Conservation (phyloP, 2,113 vertebrate genomes). For the Gymnobelideus leadbeateri region DNA sequence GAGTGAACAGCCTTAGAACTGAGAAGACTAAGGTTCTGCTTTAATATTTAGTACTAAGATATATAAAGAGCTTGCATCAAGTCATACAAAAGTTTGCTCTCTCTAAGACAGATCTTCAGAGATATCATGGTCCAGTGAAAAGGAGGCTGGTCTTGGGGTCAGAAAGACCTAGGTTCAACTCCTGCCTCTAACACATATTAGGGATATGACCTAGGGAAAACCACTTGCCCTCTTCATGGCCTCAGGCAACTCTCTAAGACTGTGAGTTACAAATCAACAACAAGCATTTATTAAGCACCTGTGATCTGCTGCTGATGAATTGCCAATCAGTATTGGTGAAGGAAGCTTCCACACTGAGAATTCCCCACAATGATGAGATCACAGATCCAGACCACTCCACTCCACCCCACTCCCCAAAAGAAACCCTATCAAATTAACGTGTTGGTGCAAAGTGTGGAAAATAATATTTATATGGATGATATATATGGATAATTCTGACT, state of each 20-base stretch:
- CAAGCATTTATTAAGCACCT: background rate
- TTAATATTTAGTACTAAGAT: background rate
- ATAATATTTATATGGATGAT: background rate
- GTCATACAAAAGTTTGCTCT: background rate
- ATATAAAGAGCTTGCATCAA: background rate
- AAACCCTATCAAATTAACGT: slow-evolving; percentile 25
- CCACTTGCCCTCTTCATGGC: background rate
- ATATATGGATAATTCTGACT: slow-evolving; percentile 46
- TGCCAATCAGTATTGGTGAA: background rate
- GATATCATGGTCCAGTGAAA: background rate
- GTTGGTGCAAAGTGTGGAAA: background rate
- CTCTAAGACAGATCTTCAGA: background rate
- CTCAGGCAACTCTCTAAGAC: background rate
- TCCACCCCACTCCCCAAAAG: background rate
- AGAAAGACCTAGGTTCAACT: background rate
- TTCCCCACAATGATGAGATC: background rate
- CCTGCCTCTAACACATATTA: background rate
- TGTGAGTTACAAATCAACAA: background rate
- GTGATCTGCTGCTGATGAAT: background rate
- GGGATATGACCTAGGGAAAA: background rate
- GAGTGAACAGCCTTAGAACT: background rate
- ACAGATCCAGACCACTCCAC: background rate
- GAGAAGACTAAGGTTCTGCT: background rate
- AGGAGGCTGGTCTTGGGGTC: background rate
- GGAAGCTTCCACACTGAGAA: background rate